These are phyloP conservation scores for Metalampra italica DNA, from an alignment of 2,888 invertebrate species.

Conservation along the genomic window DNA sequence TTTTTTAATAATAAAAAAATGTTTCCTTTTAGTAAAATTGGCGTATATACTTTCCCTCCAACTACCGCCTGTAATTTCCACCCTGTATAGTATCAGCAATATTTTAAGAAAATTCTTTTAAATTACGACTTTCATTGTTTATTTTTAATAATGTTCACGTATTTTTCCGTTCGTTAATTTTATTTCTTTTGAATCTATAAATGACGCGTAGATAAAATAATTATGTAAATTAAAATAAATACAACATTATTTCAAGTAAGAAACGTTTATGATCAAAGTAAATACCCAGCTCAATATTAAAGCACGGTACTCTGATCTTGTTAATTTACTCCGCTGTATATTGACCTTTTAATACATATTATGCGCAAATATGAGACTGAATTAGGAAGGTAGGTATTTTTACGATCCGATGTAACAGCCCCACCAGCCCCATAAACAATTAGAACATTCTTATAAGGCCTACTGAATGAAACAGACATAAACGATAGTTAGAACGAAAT, in stretches of 20 bases:
- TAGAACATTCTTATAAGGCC: not conserved
- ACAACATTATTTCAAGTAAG: not conserved
- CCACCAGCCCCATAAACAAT: constrained; percentile 20
- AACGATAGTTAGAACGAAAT: not conserved
- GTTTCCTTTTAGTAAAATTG: too few species aligned
- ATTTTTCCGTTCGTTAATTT: too few species aligned
- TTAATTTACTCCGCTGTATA: constrained; percentile 25
- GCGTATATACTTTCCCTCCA: too few species aligned
- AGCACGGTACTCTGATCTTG: not conserved
- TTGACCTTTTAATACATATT: constrained; percentile 51
- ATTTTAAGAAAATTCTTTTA: too few species aligned
- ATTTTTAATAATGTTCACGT: too few species aligned
- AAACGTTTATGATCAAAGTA: not conserved
- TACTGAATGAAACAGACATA: not conserved
- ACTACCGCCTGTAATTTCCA: too few species aligned
- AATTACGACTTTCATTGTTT: too few species aligned
- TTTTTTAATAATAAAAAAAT: too few species aligned
- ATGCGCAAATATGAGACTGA: constrained; percentile 75
- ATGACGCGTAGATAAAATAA: too few species aligned
- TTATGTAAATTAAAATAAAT: not conserved
- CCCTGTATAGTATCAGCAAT: too few species aligned
- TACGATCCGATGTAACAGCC: constrained; percentile 32
- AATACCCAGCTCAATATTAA: not conserved
- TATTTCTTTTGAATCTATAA: too few species aligned
- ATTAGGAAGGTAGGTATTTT: constrained; percentile 58